These are phyloP conservation scores for Cyclura pinguis DNA, from an alignment of 2,797 vertebrate species.

Conservation along the genomic window DNA sequence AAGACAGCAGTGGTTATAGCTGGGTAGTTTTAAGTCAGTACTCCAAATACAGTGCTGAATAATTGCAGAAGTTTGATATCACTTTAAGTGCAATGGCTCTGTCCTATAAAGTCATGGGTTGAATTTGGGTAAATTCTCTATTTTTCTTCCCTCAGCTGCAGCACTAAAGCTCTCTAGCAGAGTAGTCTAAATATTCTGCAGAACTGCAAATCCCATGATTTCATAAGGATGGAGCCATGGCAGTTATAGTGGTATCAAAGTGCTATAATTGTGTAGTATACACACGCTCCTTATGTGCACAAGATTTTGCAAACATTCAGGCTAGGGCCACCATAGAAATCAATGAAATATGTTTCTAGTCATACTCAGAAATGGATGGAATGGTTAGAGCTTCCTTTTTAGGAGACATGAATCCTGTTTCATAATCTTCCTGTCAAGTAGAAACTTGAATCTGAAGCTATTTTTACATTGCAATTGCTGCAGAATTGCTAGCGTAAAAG, in stretches of 20 bases:
- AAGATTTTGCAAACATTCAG: constrained; percentile 67
- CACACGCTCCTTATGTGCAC: neutral
- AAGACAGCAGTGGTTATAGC: constrained; percentile 67
- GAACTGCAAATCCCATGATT: too few relatives aligned
- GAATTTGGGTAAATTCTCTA: too few relatives aligned
- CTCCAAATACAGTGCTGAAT: constrained; percentile 18
- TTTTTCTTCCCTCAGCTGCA: too few relatives aligned
- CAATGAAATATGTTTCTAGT: constrained; percentile 41
- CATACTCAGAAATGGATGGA: constrained; percentile 53
- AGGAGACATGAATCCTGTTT: constrained; percentile 63
- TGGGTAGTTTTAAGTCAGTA: constrained; percentile 63
- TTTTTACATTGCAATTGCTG: neutral
- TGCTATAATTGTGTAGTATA: too few relatives aligned
- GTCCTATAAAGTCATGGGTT: too few relatives aligned
- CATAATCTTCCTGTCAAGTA: neutral
- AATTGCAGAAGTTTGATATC: too few relatives aligned
- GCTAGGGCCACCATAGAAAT: constrained; percentile 61
- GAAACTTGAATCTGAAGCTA: constrained; percentile 51
- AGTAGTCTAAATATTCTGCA: too few relatives aligned
- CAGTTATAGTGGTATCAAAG: too few relatives aligned
- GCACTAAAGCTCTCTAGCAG: too few relatives aligned
- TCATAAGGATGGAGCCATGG: too few relatives aligned
- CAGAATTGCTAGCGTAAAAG: neutral
- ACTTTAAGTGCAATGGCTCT: too few relatives aligned
- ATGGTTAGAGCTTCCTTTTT: constrained; percentile 58